Conservation (phyloP, 2,888 invertebrate genomes). For the Mythimna impura region DNA sequence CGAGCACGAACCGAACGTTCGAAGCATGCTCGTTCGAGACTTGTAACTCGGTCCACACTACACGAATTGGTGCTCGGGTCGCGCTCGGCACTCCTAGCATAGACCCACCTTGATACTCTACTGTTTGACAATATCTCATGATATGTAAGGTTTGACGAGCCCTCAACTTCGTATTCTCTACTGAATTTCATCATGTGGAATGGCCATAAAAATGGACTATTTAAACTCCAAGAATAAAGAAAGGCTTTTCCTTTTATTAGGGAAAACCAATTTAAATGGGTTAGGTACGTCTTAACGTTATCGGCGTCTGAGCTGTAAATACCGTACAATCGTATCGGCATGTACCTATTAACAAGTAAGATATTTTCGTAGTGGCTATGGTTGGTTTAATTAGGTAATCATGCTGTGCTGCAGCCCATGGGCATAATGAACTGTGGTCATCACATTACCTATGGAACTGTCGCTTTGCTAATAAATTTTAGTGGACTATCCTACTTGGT, state of each 20-base stretch:
- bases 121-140: background rate
- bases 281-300: constrained; percentile 19
- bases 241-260: background rate
- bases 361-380: background rate
- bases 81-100: too few relatives aligned
- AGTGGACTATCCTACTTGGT: background rate
- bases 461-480: background rate
- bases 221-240: background rate
- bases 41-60: too few relatives aligned
- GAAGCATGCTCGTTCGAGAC: too few relatives aligned
- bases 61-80: too few relatives aligned
- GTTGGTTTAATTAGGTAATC: background rate
- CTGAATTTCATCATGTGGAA: background rate
- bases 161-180: background rate
- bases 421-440: background rate
- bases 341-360: background rate
- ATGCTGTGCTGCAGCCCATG: background rate
- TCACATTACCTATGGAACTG: background rate
- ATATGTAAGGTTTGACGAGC: background rate
- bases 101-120: too few relatives aligned
- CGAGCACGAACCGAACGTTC: too few relatives aligned
- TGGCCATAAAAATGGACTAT: background rate
- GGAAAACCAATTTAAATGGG: background rate
- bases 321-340: background rate
- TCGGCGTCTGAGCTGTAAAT: constrained; percentile 8